Base-by-base conservation (phyloP, 2,113 vertebrate species). In the Eonycteris spelaea region DNA sequence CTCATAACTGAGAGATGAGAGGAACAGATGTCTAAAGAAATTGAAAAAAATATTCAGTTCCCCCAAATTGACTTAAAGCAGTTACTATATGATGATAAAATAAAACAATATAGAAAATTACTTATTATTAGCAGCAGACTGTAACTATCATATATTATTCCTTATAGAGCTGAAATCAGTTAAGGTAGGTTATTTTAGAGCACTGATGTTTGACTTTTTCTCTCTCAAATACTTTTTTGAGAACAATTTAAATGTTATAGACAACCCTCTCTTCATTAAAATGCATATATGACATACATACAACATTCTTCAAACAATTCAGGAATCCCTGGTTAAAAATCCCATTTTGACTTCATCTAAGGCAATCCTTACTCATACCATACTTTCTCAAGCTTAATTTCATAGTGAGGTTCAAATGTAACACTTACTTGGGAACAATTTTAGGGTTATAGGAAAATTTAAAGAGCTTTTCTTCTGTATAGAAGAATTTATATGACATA, bases 301-400 rank as follows among this genome's bases (percentile, higher is more conserved):
- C 1, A 48, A 24, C n/a, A 85, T 79, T 91, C 53, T 93, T 65
- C 12, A 94, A 59, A 65, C 57, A 57, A 71, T 97, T 73, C 85
- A 85, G 57, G 55, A 94, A 78, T 90, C 55, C n/a, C 57, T 75
- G 15, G 33, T 94, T 95, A 65, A 45, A 93, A 80, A 35, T 59
- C 35, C n/a, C 83, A 11, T 92, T 88, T 95, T 91, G 73, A 93
- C 14, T 16, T 86, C 91, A 86, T 74, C 16, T 30, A 86, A 94
- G 40, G 90, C 48, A 93, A 82, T 68, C 43, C 61, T 96, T 78
- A 74, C 43, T 38, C 48, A 86, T 59, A 68, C 43, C 59, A 24
- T 90, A 45, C 51, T 95, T 91, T 91, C 30, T 73, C 48, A 93
- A 75, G 48, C 40, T 88, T 90, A 82, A 83, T 96, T 95, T 95